phyloP scores from a whole-genome alignment of 2,888 invertebrate genomes.

The Cylloceria caligata region DNA sequence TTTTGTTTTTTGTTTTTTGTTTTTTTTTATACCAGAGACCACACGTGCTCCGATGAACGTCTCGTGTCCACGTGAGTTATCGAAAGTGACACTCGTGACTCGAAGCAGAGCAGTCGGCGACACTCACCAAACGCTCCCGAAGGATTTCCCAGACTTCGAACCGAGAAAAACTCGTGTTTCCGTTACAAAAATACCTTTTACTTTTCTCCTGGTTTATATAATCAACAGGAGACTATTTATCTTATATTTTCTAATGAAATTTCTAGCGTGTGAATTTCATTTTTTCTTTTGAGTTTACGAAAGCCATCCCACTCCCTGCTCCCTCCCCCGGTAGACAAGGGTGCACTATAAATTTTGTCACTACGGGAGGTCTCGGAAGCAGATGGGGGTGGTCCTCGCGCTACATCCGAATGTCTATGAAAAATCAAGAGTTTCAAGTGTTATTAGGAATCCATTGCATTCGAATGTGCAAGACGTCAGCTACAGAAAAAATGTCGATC shows the following conservation, averaged over 20 bases:
- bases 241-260: slow-evolving; percentile 4
- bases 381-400: slow-evolving; percentile 33
- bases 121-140: slow-evolving; percentile 26
- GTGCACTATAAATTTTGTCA: slow-evolving; percentile 56
- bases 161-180: slow-evolving; percentile 57
- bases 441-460: slow-evolving; percentile 50
- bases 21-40: slow-evolving; percentile 45
- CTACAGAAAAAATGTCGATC: slow-evolving; percentile 42
- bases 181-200: slow-evolving; percentile 73
- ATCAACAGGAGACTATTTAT: slow-evolving; percentile 20
- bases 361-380: slow-evolving; percentile 55
- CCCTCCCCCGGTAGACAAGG: slow-evolving; percentile 47
- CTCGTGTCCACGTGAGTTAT: slow-evolving; percentile 11
- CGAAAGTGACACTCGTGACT: slow-evolving; percentile 17
- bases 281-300: background rate
- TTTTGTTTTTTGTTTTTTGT: too few species aligned
- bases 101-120: background rate
- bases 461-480: slow-evolving; percentile 7
- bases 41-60: slow-evolving; percentile 54
- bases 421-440: slow-evolving; percentile 33
- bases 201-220: background rate
- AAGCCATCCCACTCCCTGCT: too few species aligned
- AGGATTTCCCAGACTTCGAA: slow-evolving; percentile 35
- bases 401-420: slow-evolving; percentile 19
- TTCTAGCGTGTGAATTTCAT: slow-evolving; percentile 47